These are phyloP conservation scores for Hydractinia symbiolongicarpus DNA, from an alignment of 30 jellyfish, hydroid and myxozoan species.

Conservation along the genomic window DNA sequence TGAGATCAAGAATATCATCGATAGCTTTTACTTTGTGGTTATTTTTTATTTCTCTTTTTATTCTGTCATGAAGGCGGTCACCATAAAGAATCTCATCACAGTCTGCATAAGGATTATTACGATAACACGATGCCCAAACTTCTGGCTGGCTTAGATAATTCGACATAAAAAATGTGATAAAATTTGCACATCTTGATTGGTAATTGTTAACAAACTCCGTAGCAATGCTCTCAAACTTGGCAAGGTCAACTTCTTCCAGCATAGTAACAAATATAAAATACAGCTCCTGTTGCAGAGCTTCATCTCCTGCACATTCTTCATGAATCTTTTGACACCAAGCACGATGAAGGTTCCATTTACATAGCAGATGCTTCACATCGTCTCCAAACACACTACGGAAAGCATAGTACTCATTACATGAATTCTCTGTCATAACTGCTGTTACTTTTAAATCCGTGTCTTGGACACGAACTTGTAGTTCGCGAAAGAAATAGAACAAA, in stretches of 20 bases:
- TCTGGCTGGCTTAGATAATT: slow-evolving; percentile 44
- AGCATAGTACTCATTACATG: slow-evolving; percentile 39
- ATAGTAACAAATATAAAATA: slow-evolving; percentile 34
- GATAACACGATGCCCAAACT: slow-evolving; percentile 42
- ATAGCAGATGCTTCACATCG: slow-evolving; percentile 33
- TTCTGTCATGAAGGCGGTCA: slow-evolving; percentile 39
- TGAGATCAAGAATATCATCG: slow-evolving; percentile 34
- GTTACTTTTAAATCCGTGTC: slow-evolving; percentile 24
- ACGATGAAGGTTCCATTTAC: slow-evolving; percentile 59
- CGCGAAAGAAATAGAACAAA: slow-evolving; percentile 31
- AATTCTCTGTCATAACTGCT: slow-evolving; percentile 44
- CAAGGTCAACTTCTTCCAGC: slow-evolving; percentile 34
- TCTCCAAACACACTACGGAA: slow-evolving; percentile 48
- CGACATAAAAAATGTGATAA: slow-evolving; percentile 24
- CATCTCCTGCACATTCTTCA: slow-evolving; percentile 36
- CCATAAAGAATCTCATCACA: slow-evolving; percentile 43
- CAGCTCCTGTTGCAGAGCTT: slow-evolving; percentile 33
- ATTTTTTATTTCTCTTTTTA: slow-evolving; percentile 38
- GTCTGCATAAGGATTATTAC: slow-evolving; percentile 46
- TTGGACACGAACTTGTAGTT: slow-evolving; percentile 4
- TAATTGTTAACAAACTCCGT: slow-evolving; percentile 22
- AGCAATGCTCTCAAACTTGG: slow-evolving; percentile 44
- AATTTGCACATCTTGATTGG: slow-evolving; percentile 25
- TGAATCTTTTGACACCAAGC: slow-evolving; percentile 50
- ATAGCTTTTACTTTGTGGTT: slow-evolving; percentile 21